Percentiles rank a stretch among this genome's conserved stretches.
These are phyloP conservation scores for Agrotis exclamationis DNA, from an alignment of 2,888 invertebrate genomes.

Conservation along the genomic window DNA sequence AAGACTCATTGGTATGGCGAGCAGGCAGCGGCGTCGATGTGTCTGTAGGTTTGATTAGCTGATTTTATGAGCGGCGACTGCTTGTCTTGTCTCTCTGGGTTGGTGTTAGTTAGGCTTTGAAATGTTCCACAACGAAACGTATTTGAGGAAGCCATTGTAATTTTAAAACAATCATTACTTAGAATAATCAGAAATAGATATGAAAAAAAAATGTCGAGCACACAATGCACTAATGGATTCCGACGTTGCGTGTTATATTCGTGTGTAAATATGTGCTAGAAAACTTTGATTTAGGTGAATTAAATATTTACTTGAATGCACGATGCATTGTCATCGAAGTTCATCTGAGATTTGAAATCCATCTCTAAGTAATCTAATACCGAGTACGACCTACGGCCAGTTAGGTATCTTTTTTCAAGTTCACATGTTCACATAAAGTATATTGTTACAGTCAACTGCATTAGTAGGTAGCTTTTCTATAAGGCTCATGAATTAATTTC, in stretches of 20 bases:
- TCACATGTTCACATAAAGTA: slow-evolving; percentile 16
- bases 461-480: slow-evolving; percentile 1
- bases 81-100: slow-evolving; percentile 71
- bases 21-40: slow-evolving; percentile 87
- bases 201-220: slow-evolving; percentile 56
- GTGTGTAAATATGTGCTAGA: slow-evolving; percentile 33
- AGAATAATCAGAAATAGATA: slow-evolving; percentile 37
- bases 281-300: slow-evolving; percentile 30
- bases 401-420: slow-evolving; percentile 27
- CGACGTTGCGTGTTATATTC: slow-evolving; percentile 32
- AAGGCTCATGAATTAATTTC: neutral
- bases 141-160: slow-evolving; percentile 33
- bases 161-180: slow-evolving; percentile 20
- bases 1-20: slow-evolving; percentile 82
- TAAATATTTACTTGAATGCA: slow-evolving; percentile 17
- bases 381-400: slow-evolving; percentile 1
- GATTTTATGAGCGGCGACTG: slow-evolving; percentile 83
- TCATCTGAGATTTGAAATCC: slow-evolving; percentile 25
- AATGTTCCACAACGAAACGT: slow-evolving; percentile 48
- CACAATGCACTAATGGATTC: slow-evolving; percentile 40
- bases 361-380: slow-evolving; percentile 17
- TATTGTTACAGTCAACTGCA: slow-evolving; percentile 13
- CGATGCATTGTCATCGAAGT: slow-evolving; percentile 7
- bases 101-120: slow-evolving; percentile 38
- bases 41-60: slow-evolving; percentile 89